Evolutionary conservation across 2,888 invertebrate species (phyloP).

Genomic region (Sericinus montela): DNA sequence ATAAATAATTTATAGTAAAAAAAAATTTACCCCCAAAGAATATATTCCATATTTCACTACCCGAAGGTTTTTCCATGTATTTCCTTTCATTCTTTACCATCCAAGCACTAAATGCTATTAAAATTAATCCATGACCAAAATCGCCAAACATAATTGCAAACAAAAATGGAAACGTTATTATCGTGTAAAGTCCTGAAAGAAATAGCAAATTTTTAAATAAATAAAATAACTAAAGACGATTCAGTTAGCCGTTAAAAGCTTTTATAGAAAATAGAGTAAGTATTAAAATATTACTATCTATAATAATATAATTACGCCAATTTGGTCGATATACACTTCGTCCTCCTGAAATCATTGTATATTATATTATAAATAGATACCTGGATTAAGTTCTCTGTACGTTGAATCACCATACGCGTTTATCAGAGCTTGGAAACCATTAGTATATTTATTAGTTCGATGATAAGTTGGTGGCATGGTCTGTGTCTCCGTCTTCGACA

Average conservation of each 20-base stretch:
- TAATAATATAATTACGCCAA: no score
- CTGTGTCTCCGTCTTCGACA: constrained; percentile 85
- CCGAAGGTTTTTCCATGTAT: constrained; percentile 77
- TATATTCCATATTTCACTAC: constrained; percentile 95
- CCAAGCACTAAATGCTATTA: constrained; percentile 85
- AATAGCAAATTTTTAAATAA: no score
- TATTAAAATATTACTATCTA: no score
- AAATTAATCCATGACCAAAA: constrained; percentile 90
- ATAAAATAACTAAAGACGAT: no score
- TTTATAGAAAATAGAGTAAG: no score
- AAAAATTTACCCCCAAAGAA: constrained; percentile 85
- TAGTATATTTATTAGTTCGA: constrained; percentile 93
- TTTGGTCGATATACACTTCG: no score
- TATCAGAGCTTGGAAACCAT: constrained; percentile 93
- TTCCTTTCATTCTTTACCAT: constrained; percentile 88
- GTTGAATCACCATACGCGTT: constrained; percentile 94
- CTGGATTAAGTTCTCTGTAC: constrained; percentile 95
- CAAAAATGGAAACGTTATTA: constrained; percentile 95
- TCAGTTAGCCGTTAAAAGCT: no score
- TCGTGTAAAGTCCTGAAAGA: constrained; percentile 85
- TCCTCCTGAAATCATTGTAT: no score
- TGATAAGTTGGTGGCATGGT: constrained; percentile 92
- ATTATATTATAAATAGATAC: no score
- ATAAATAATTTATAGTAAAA: no score
- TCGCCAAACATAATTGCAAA: constrained; percentile 98